Conservation (phyloP, 1,140 invertebrate genomes). For the Diorhabda sublineata region DNA sequence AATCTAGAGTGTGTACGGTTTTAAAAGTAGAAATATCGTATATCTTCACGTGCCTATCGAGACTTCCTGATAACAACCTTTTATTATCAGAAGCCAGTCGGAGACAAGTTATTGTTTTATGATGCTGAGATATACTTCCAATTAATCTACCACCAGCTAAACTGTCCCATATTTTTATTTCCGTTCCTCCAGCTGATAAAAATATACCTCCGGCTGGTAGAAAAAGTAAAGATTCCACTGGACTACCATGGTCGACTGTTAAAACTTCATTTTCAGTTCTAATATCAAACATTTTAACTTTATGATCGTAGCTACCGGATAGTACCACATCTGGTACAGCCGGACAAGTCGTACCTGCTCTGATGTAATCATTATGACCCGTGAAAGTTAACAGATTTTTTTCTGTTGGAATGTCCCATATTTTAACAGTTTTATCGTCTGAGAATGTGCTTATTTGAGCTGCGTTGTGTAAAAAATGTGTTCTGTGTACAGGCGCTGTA, state of each 20-base stretch:
- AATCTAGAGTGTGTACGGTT: conserved; percentile 83
- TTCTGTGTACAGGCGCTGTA: conserved; percentile 67
- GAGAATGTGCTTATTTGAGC: conserved; percentile 83
- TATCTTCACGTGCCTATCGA: conserved; percentile 93
- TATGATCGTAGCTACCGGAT: conserved; percentile 92
- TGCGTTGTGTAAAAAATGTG: conserved; percentile 76
- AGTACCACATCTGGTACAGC: conserved; percentile 70
- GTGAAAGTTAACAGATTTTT: conserved; percentile 61
- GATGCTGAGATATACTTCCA: conserved; percentile 76
- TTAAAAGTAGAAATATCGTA: conserved; percentile 86
- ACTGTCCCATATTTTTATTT: conserved; percentile 92
- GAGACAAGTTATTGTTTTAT: conserved; percentile 90
- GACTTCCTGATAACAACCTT: conserved; percentile 80
- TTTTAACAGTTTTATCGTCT: conserved; percentile 83
- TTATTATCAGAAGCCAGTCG: conserved; percentile 73
- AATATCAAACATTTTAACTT: conserved; percentile 84
- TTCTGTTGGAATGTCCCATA: conserved; percentile 90
- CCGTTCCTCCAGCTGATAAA: conserved; percentile 85
- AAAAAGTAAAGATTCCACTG: conserved; percentile 87
- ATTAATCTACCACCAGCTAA: conserved; percentile 80
- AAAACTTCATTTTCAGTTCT: conserved; percentile 67
- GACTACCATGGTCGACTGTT: conserved; percentile 80
- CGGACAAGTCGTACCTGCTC: conserved; percentile 75
- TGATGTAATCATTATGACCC: conserved; percentile 77
- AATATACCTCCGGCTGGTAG: conserved; percentile 87